Evolutionary conservation across 2,888 invertebrate genomes (phyloP), one percentile per base, ranked within the genome.

Genomic region (Phasia obesa): DNA sequence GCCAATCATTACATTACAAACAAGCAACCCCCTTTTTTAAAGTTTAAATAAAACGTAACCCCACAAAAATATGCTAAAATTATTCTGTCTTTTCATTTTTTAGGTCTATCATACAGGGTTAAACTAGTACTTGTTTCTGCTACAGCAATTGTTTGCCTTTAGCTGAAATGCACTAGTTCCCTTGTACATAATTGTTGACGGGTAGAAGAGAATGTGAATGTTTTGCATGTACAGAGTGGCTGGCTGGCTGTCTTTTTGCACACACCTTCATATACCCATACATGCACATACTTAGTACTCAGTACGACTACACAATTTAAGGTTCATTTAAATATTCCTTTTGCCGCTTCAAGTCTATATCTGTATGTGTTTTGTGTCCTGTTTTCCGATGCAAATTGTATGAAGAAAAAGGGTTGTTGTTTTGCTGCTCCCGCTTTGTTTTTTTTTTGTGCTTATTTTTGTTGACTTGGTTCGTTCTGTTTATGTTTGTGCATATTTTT

Each of bases 291-390:
- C 13, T 13, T 13, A 51, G 2, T 23, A n/a, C n/a, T n/a, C n/a
- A n/a, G n/a, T n/a, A n/a, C n/a, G n/a, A n/a, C n/a, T 51, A 51
- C 15, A 15, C 23, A 23, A 11, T 53, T 73, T 53, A 44, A 31
- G 7, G 51, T 60, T 49, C 19, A 60, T 51, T 59, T 71, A 7
- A 49, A n/a, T 51, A 51, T 69, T 44, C 60, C 51, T 69, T 77
- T 69, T 44, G 42, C 31, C 31, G 47, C 74, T 74, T 62, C 19
- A 47, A 69, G 62, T 67, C 38, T 44, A 17, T 60, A 51, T 57
- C 17, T 27, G 25, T n/a, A 47, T 38, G 23, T 51, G 15, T 25
- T 44, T 60, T 15, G 35, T 75, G 75, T 75, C 74, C 69, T 70
- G 69, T 64, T 71, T 76, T 71, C n/a, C 35, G n/a, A 9, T 27